Conservation (phyloP, 2,113 vertebrate species). For the Myanophis thanlyinensis region DNA sequence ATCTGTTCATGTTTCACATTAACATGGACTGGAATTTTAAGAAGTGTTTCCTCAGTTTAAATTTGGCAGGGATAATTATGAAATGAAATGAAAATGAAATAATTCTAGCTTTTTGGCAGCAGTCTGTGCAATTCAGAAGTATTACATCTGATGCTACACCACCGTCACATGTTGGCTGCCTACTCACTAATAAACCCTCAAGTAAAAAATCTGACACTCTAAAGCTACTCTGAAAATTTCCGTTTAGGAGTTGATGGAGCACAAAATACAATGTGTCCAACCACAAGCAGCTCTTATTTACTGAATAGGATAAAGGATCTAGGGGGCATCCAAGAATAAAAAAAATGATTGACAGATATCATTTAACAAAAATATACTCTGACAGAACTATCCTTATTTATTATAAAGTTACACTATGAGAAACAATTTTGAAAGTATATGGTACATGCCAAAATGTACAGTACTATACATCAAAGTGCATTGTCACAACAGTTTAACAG, state of each 20-base stretch:
- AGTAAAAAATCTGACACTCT: neutral
- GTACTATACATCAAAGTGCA: slow-evolving; percentile 97
- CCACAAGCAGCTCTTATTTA: neutral
- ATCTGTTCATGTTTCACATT: too few species aligned
- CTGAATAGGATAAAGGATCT: neutral
- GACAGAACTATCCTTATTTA: slow-evolving; percentile 91
- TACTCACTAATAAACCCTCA: neutral
- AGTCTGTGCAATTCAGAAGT: neutral
- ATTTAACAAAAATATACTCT: slow-evolving; percentile 44
- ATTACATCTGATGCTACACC: neutral
- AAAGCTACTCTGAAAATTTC: neutral
- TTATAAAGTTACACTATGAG: slow-evolving; percentile 89
- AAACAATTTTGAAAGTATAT: slow-evolving; percentile 83
- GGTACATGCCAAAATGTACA: slow-evolving; percentile 96
- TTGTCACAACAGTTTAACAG: slow-evolving; percentile 89
- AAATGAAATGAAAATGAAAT: too few species aligned
- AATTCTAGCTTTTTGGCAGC: neutral
- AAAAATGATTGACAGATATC: neutral
- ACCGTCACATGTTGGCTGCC: neutral
- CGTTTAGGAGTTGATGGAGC: neutral
- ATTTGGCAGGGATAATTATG: neutral
- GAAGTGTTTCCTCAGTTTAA: neutral
- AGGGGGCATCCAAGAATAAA: neutral
- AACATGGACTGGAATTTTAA: neutral
- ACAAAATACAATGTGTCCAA: neutral